Conservation (phyloP, 1,140 invertebrate genomes). For the Atta texana region DNA sequence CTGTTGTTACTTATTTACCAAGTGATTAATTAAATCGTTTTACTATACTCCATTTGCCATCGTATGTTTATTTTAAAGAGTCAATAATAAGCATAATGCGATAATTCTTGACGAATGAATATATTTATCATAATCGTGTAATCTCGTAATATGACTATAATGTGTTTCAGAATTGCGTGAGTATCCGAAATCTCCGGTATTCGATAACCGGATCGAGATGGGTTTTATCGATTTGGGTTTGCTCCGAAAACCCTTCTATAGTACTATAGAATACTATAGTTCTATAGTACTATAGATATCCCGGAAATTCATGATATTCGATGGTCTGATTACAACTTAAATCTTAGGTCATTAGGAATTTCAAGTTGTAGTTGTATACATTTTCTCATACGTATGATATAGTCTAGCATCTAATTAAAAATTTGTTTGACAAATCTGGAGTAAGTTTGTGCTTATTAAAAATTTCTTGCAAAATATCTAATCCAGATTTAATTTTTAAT, state of each 20-base stretch:
- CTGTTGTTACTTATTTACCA: constrained; percentile 13
- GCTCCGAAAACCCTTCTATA: constrained; percentile 22
- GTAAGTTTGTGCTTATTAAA: not conserved
- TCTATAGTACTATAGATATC: constrained; percentile 19
- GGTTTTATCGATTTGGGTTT: constrained; percentile 56
- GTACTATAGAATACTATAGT: constrained; percentile 33
- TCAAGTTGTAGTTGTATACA: not conserved
- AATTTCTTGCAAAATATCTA: not conserved
- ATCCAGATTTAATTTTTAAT: constrained; percentile 9
- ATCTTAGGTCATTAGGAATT: constrained; percentile 19
- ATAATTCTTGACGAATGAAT: constrained; percentile 19
- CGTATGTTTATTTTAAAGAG: constrained; percentile 18
- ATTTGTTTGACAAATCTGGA: not conserved
- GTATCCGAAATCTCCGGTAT: constrained; percentile 46
- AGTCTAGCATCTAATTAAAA: constrained; percentile 12
- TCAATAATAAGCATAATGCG: constrained; percentile 18
- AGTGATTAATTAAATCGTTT: constrained; percentile 38
- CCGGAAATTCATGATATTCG: constrained; percentile 40
- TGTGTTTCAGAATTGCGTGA: constrained; percentile 2
- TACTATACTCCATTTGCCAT: not conserved
- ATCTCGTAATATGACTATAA: constrained; percentile 34
- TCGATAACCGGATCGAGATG: constrained; percentile 51
- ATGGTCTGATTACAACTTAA: constrained; percentile 34
- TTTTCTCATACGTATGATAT: not conserved
- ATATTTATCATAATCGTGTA: constrained; percentile 26